phyloP scores from a whole-genome alignment of 2,888 invertebrate genomes.

The Drosophila longiperda region DNA sequence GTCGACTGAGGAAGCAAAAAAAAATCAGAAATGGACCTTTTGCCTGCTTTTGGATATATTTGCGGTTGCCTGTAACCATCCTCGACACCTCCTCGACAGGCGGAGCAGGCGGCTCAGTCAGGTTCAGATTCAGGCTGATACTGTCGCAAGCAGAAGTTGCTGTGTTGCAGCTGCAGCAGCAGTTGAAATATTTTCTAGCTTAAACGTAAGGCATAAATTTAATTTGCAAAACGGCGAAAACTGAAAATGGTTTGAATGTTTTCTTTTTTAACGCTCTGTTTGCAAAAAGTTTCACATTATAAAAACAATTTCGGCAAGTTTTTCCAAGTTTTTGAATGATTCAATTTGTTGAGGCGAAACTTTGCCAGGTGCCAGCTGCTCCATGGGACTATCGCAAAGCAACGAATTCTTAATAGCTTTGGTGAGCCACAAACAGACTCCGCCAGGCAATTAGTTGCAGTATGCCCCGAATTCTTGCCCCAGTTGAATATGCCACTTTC shows the following conservation, averaged over 20 bases:
- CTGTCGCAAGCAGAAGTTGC: constrained; percentile 32
- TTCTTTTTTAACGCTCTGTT: constrained; percentile 49
- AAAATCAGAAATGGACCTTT: constrained; percentile 36
- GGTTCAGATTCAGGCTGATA: constrained; percentile 9
- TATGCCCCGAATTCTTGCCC: constrained; percentile 6
- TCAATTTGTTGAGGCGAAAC: constrained; percentile 63
- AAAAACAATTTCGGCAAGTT: constrained; percentile 72
- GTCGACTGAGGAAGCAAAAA: constrained; percentile 29
- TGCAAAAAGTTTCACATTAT: constrained; percentile 65
- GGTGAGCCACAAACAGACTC: constrained; percentile 50
- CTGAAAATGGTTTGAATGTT: constrained; percentile 33
- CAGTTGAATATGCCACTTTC: constrained; percentile 30
- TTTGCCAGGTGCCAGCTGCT: constrained; percentile 63
- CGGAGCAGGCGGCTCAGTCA: neutral
- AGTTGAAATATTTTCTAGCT: constrained; percentile 51
- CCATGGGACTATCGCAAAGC: constrained; percentile 26
- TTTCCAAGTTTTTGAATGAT: constrained; percentile 69
- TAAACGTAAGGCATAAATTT: constrained; percentile 57
- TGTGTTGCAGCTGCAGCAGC: constrained; percentile 56
- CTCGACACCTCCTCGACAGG: constrained; percentile 10
- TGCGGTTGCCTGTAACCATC: constrained; percentile 54
- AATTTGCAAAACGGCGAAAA: constrained; percentile 45
- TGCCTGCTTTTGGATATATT: constrained; percentile 70
- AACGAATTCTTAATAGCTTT: constrained; percentile 43
- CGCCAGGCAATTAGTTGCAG: constrained; percentile 51